A percentile compares a stretch with the other conserved stretches of the same genome.
Evolutionary conservation across 2,797 vertebrate species (phyloP).

Genomic region (Ispidina picta): DNA sequence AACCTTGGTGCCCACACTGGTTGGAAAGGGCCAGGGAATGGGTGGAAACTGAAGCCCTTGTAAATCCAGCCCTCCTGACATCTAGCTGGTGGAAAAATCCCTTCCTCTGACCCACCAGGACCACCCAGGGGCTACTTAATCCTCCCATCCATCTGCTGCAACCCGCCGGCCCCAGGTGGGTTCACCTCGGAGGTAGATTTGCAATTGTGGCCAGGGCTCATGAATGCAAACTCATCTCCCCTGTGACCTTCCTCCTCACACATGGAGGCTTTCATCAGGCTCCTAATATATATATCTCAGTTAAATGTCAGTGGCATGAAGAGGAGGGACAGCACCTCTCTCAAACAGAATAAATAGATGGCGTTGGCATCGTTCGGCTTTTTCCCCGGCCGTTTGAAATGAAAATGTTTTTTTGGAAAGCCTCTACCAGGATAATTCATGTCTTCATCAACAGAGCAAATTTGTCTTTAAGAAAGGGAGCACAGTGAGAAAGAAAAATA

Average conservation of each 20-base stretch:
- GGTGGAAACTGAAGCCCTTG: background rate
- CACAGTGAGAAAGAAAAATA: slow-evolving; percentile 69
- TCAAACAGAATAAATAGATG: slow-evolving; percentile 36
- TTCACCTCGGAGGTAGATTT: background rate
- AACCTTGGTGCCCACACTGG: background rate
- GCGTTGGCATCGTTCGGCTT: slow-evolving; percentile 13
- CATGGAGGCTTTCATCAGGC: slow-evolving; percentile 31
- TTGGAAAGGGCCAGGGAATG: background rate
- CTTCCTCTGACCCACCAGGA: background rate
- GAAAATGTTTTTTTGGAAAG: slow-evolving; percentile 62
- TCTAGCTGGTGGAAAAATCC: background rate
- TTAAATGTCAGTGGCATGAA: slow-evolving; percentile 30
- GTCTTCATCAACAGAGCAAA: slow-evolving; percentile 66
- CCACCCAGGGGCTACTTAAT: slow-evolving; percentile 20
- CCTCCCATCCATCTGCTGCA: background rate
- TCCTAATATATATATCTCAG: slow-evolving; percentile 7
- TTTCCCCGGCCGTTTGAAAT: slow-evolving; percentile 56
- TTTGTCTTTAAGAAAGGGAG: slow-evolving; percentile 61
- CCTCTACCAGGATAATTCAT: slow-evolving; percentile 48
- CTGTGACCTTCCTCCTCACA: slow-evolving; percentile 43
- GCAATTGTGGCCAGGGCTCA: background rate
- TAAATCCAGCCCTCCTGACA: background rate
- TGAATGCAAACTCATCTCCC: slow-evolving; percentile 29
- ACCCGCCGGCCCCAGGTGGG: slow-evolving; percentile 24
- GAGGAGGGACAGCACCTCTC: slow-evolving; percentile 45